These are phyloP conservation scores for Liasis olivaceus DNA, from an alignment of 2,797 vertebrate genomes.

Conservation along the genomic window DNA sequence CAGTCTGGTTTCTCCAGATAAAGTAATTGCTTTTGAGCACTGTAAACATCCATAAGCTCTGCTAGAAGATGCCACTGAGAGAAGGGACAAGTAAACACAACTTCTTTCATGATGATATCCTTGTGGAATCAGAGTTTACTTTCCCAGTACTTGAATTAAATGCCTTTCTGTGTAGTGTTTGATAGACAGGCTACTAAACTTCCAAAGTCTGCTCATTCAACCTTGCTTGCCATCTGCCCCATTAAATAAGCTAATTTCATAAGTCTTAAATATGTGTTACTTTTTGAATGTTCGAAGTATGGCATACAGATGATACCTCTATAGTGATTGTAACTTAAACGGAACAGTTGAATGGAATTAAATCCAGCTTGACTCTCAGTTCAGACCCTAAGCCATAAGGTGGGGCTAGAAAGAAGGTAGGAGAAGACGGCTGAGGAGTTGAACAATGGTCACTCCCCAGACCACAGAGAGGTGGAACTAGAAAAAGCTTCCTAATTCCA, in stretches of 20 bases:
- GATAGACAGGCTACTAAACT: background rate
- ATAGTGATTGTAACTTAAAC: background rate
- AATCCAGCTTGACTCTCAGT: background rate
- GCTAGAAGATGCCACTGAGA: conserved; percentile 14
- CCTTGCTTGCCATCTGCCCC: background rate
- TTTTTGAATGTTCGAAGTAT: background rate
- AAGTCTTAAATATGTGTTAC: background rate
- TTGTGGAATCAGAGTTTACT: conserved; percentile 1
- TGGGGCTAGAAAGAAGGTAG: background rate
- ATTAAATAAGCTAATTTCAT: background rate
- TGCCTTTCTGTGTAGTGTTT: background rate
- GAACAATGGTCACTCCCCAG: background rate
- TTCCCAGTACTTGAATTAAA: background rate
- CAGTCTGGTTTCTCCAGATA: conserved; percentile 34
- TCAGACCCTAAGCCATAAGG: background rate
- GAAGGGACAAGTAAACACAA: conserved; percentile 3
- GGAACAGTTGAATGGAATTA: background rate
- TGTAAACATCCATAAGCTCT: conserved; percentile 21
- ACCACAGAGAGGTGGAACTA: background rate
- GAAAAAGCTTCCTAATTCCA: background rate
- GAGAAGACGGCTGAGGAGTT: background rate
- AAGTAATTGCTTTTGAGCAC: conserved; percentile 33
- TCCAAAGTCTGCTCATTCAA: background rate
- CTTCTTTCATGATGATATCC: conserved; percentile 9
- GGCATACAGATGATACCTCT: no score